Conservation (phyloP, 2,888 invertebrate species). For the Iphiclides podalirius region DNA sequence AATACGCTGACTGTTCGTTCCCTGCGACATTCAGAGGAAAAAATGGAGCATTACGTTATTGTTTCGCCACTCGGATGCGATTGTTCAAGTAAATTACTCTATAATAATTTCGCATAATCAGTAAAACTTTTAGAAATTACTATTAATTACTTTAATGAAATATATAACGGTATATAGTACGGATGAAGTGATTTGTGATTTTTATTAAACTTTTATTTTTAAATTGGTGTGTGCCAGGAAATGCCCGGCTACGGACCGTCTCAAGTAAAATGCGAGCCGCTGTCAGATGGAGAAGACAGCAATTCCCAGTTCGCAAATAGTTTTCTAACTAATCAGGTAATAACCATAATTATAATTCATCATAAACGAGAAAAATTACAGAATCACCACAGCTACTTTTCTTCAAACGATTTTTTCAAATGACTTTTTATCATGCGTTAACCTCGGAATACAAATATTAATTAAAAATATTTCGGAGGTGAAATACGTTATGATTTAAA, state of each 20-base stretch:
- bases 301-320: slow-evolving; percentile 47
- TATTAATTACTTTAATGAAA: background rate
- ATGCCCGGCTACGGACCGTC: slow-evolving; percentile 58
- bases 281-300: slow-evolving; percentile 60
- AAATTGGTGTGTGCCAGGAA: slow-evolving; percentile 39
- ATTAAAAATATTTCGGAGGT: too few relatives aligned
- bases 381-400: too few relatives aligned
- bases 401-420: too few relatives aligned
- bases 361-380: background rate
- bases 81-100: slow-evolving; percentile 24
- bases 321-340: slow-evolving; percentile 52
- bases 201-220: slow-evolving; percentile 11
- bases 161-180: too few relatives aligned
- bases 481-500: too few relatives aligned
- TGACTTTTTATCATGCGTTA: too few relatives aligned
- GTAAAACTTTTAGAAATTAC: background rate
- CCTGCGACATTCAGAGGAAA: slow-evolving; percentile 47
- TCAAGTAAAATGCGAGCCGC: slow-evolving; percentile 63
- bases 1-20: slow-evolving; percentile 53
- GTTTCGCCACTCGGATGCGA: slow-evolving; percentile 33
- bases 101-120: slow-evolving; percentile 5
- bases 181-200: slow-evolving; percentile 4
- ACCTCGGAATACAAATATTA: too few relatives aligned
- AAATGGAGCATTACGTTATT: slow-evolving; percentile 40
- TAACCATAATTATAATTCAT: slow-evolving; percentile 12